Evolutionary conservation across 2,888 invertebrate genomes (phyloP), one percentile per base, ranked within the genome.

Genomic region (Platycnemis pennipes): DNA sequence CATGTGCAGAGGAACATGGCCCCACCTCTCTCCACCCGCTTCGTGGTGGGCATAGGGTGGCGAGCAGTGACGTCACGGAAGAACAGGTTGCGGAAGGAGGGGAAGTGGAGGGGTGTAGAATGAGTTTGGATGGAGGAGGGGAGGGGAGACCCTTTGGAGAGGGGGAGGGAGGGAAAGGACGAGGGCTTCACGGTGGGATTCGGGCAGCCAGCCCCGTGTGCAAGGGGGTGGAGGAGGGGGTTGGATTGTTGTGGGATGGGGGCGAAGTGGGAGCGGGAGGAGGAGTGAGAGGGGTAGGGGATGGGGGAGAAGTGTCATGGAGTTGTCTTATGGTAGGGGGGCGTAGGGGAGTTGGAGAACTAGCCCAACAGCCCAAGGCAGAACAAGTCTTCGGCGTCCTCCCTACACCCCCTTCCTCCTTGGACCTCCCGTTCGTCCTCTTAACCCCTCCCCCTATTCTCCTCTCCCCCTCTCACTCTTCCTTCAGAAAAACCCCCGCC

Each of bases 51-150:
- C 77, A 77, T 37, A 37, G 77, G 26, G 63, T 26, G 77, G 77
- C 11, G 16, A 13, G 77, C 77, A 37, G 77, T 77, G 77, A 77
- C 77, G 77, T 77, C 77, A 77, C 77, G 77, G 77, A 77, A 77
- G 77, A 77, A 77, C 77, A 77, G 77, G 77, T 77, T 77, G 77
- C 37, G 77, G 16, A 37, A 13, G 49, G n/a, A 19, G 49, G 49
- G 49, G 13, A 13, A 49, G 49, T 49, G 49, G 49, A 49, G 49
- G 49, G 49, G 49, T 19, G 49, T 3, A 19, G 49, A 49, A 19
- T 11, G 49, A 19, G n/a, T n/a, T n/a, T 8, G 49, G 49, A 49
- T 5, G 49, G 49, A 13, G 0, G 49, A 3, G 19, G 77, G 77
- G 37, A 11, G 3, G 77, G 26, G 26, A 63, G 19, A 63, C 22